Evolutionary conservation across 2,113 vertebrate genomes (phyloP).

Genomic region (Ahaetulla prasina): DNA sequence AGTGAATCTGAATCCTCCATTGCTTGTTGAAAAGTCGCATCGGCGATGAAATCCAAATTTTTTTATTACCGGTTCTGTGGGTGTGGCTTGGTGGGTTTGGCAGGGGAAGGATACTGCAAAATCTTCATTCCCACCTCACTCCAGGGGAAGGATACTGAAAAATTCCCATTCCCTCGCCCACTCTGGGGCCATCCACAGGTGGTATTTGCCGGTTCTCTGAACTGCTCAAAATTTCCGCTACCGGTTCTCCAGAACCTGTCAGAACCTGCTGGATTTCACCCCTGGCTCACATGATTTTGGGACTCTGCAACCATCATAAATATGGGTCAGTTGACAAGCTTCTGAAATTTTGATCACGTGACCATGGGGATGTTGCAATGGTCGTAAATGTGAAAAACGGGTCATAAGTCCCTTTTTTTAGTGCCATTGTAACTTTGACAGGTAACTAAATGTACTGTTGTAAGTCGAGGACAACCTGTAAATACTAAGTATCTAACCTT

Average conservation of each 20-base stretch:
- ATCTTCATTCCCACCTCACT: too few species aligned
- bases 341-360: neutral
- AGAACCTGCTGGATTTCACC: too few species aligned
- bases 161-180: too few species aligned
- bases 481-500: neutral
- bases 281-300: neutral
- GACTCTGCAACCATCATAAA: neutral
- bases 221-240: too few species aligned
- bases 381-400: neutral
- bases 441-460: neutral
- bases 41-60: too few species aligned
- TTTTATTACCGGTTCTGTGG: too few species aligned
- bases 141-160: too few species aligned
- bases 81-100: too few species aligned
- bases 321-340: neutral
- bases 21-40: neutral
- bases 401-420: neutral
- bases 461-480: neutral
- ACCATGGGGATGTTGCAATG: neutral
- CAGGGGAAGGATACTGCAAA: too few species aligned
- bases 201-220: too few species aligned
- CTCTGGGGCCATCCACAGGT: too few species aligned
- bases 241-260: too few species aligned
- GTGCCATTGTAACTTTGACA: neutral
- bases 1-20: neutral